phyloP scores from a whole-genome alignment of 2,113 vertebrate genomes.

The Erythrocercus mccallii region DNA sequence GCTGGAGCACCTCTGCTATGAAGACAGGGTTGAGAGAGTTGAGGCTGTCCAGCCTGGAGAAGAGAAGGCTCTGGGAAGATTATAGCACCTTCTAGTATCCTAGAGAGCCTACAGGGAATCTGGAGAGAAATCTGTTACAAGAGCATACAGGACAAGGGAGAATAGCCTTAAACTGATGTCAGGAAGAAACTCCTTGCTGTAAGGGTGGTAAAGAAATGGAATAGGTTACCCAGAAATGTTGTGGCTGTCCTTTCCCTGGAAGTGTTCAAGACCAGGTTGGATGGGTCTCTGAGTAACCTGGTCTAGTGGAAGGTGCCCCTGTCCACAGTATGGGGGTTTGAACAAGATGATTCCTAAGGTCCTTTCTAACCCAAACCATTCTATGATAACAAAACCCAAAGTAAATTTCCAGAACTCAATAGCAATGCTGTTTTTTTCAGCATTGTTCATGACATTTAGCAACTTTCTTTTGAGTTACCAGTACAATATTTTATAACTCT shows the following conservation, averaged over 20 bases:
- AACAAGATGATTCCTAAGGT: neutral
- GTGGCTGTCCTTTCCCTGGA: neutral
- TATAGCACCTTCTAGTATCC: neutral
- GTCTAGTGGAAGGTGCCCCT: neutral
- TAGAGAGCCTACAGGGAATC: neutral
- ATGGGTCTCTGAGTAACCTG: neutral
- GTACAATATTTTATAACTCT: neutral
- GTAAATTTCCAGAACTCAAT: neutral
- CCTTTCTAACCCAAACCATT: neutral
- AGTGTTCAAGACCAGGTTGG: neutral
- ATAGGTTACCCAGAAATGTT: neutral
- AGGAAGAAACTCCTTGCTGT: neutral
- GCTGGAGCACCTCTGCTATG: neutral
- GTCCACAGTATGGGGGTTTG: fast-evolving
- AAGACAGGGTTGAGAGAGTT: neutral
- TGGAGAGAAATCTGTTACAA: neutral
- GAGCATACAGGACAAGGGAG: neutral
- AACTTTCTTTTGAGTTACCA: neutral
- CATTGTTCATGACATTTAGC: neutral
- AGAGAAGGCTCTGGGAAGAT: neutral
- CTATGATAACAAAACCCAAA: neutral
- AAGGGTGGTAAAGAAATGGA: neutral
- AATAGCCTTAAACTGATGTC: neutral
- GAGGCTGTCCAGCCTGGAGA: neutral
- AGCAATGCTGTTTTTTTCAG: neutral